phyloP scores from a whole-genome alignment of 2,113 vertebrate genomes.

The Saguinus imperator region DNA sequence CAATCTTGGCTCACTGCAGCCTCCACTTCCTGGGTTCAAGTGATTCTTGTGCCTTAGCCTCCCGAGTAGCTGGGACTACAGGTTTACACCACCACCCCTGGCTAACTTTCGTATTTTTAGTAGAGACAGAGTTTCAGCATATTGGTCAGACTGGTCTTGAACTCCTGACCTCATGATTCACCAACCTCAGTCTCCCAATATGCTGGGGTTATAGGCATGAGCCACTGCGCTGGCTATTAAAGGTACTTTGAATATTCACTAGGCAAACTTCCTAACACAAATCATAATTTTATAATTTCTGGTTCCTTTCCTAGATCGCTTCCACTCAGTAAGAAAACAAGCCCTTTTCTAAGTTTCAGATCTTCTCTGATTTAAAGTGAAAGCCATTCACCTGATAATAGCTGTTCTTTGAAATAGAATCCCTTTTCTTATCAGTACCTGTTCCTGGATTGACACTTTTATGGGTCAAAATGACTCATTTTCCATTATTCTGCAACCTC shows the following conservation, averaged over 20 bases:
- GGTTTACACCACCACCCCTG: too few relatives aligned
- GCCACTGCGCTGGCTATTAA: too few relatives aligned
- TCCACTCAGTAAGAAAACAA: neutral
- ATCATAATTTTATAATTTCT: neutral
- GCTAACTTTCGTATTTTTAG: too few relatives aligned
- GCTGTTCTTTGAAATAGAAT: neutral
- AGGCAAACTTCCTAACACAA: neutral
- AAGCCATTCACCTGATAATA: neutral
- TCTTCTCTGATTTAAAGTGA: neutral
- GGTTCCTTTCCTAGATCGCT: neutral
- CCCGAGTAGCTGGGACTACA: too few relatives aligned
- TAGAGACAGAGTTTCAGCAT: too few relatives aligned
- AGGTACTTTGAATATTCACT: neutral
- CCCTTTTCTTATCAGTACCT: neutral
- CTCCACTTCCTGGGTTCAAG: too few relatives aligned
- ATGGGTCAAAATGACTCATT: neutral
- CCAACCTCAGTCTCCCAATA: too few relatives aligned
- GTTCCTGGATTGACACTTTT: neutral
- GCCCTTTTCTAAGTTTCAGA: neutral
- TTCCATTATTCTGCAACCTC: constrained; percentile 18
- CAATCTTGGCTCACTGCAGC: too few relatives aligned
- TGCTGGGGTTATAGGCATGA: too few relatives aligned
- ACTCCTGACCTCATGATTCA: too few relatives aligned
- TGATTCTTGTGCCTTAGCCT: too few relatives aligned
- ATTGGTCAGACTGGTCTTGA: too few relatives aligned